Percentiles rank a stretch among this genome's conserved stretches.
These are phyloP conservation scores for Pterobdella sp. DNA, from an alignment of 2,888 invertebrate species.

Conservation along the genomic window DNA sequence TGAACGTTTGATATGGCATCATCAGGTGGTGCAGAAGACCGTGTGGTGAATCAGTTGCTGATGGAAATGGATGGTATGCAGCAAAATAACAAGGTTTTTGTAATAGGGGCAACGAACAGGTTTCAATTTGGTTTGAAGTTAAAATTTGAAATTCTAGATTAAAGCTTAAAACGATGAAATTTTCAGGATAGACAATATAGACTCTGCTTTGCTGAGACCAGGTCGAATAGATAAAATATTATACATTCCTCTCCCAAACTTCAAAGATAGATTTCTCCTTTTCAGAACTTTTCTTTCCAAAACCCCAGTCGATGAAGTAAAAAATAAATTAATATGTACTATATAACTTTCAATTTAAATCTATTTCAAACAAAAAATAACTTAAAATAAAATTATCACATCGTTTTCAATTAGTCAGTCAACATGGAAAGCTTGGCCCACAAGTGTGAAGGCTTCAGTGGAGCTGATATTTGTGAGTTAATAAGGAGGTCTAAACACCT, in stretches of 20 bases:
- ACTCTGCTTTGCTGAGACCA: constrained; percentile 26
- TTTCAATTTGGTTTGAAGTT: not conserved
- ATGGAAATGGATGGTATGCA: constrained; percentile 98
- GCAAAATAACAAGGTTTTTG: constrained; percentile 78
- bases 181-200: constrained; percentile 25
- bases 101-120: constrained; percentile 84
- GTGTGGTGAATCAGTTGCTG: constrained; percentile 90
- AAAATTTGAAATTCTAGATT: not conserved
- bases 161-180: too few species aligned
- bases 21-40: constrained; percentile 51
- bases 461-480: constrained; percentile 20
- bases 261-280: constrained; percentile 8
- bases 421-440: constrained; percentile 19
- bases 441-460: constrained; percentile 16
- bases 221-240: constrained; percentile 24
- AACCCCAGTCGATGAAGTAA: constrained; percentile 20
- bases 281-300: constrained; percentile 1
- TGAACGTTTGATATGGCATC: not conserved
- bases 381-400: too few species aligned
- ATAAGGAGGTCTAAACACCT: constrained; percentile 16
- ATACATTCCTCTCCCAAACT: constrained; percentile 24
- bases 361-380: too few species aligned
- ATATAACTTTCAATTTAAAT: too few species aligned
- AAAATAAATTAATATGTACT: too few species aligned
- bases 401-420: too few species aligned